phyloP scores from a whole-genome alignment of 1,140 invertebrate genomes.

The Magallana gigas region DNA sequence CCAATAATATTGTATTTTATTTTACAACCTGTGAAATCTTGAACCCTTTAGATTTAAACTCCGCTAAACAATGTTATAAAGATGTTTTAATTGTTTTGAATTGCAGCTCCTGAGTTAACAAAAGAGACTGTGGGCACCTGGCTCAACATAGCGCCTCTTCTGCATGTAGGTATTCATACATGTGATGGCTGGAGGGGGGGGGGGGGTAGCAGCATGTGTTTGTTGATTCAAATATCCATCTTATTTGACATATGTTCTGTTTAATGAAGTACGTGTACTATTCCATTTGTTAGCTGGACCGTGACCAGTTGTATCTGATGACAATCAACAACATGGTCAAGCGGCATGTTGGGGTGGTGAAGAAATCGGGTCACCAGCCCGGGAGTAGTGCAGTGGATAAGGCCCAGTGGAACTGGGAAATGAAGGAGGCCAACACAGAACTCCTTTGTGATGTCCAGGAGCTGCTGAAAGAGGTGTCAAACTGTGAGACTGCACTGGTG shows the following conservation, averaged over 20 bases:
- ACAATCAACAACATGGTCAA: slow-evolving; percentile 71
- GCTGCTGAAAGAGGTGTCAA: slow-evolving; percentile 63
- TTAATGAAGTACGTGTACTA: neutral
- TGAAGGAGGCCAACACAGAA: slow-evolving; percentile 59
- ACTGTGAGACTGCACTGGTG: slow-evolving; percentile 66
- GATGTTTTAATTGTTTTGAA: neutral
- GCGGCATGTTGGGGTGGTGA: slow-evolving; percentile 51
- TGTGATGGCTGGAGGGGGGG: no score
- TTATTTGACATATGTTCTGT: no score
- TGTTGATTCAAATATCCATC: no score
- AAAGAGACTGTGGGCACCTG: slow-evolving; percentile 66
- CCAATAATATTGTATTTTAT: no score
- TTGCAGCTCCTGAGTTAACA: slow-evolving; percentile 70
- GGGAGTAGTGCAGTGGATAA: slow-evolving; percentile 46
- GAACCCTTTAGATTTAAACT: no score
- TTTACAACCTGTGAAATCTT: no score
- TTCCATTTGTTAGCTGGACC: slow-evolving; percentile 58
- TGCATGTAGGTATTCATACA: neutral
- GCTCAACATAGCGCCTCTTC: slow-evolving; percentile 64
- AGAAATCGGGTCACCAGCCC: slow-evolving; percentile 19
- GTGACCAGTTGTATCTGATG: slow-evolving; percentile 68
- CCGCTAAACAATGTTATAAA: no score
- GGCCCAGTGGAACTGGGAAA: slow-evolving; percentile 69
- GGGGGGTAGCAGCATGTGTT: no score
- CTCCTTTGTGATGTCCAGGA: slow-evolving; percentile 60